Percentiles rank a stretch among this genome's conserved stretches.
Evolutionary conservation across 1,140 invertebrate species (phyloP).

Genomic region (Anadara kagoshimensis): DNA sequence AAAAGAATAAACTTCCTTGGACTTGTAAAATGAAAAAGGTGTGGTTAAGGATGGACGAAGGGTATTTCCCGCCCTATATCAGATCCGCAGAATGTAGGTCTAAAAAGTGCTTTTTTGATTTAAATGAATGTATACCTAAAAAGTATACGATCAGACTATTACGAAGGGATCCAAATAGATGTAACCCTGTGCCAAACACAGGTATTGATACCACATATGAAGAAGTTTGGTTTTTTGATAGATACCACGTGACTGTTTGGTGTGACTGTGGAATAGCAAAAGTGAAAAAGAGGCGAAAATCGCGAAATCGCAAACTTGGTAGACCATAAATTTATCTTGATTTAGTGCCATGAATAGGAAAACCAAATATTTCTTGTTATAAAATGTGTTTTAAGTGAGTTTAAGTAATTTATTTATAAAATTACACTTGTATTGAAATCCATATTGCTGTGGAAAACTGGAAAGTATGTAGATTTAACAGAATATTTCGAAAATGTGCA

Average conservation of each 20-base stretch:
- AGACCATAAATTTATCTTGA: background rate
- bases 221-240: conserved; percentile 52
- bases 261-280: conserved; percentile 52
- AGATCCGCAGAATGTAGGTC: conserved; percentile 51
- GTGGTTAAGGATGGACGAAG: conserved; percentile 44
- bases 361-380: no score
- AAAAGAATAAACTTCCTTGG: conserved; percentile 49
- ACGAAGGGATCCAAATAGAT: conserved; percentile 54
- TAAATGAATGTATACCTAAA: conserved; percentile 58
- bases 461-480: no score
- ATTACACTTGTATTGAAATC: no score
- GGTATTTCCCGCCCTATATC: conserved; percentile 53
- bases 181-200: conserved; percentile 56
- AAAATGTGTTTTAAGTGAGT: no score
- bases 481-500: no score
- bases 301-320: conserved; percentile 9
- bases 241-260: conserved; percentile 52
- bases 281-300: conserved; percentile 18
- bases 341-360: no score
- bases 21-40: conserved; percentile 51
- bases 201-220: conserved; percentile 57
- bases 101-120: conserved; percentile 59
- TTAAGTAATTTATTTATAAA: no score
- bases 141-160: conserved; percentile 57
- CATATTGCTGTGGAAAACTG: no score